Percentiles rank a stretch among this genome's conserved stretches.
Evolutionary conservation across 2,888 invertebrate genomes (phyloP).

Genomic region (Leucophenga montana): DNA sequence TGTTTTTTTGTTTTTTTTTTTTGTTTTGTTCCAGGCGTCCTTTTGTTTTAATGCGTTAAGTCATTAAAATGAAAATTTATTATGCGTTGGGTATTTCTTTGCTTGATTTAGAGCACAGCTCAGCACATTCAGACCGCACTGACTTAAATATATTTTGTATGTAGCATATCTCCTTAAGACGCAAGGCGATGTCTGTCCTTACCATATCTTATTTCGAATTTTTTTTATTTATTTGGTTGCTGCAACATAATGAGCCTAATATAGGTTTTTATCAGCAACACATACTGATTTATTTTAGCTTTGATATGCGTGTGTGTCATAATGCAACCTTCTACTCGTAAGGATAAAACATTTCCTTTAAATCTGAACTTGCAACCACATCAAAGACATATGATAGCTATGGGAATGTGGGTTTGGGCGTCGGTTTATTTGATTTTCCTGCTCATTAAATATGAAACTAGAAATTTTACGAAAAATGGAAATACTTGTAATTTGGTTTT

Average conservation of each 20-base stretch:
- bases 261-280: conserved; percentile 5
- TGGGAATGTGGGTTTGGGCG: not conserved
- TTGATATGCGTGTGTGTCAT: not conserved
- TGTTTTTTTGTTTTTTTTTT: conserved; percentile 31
- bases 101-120: too few relatives aligned
- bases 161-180: conserved; percentile 9
- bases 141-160: too few relatives aligned
- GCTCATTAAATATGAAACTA: conserved; percentile 27
- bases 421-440: not conserved
- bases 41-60: conserved; percentile 55
- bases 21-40: conserved; percentile 35
- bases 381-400: not conserved
- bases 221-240: not conserved
- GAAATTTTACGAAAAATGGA: not conserved
- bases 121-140: too few relatives aligned
- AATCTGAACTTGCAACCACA: not conserved
- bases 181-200: not conserved
- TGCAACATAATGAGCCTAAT: conserved; percentile 17
- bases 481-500: not conserved
- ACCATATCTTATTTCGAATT: too few relatives aligned
- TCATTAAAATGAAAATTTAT: conserved; percentile 70
- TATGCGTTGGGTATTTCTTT: conserved; percentile 44
- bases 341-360: too few relatives aligned
- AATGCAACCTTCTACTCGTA: not conserved
- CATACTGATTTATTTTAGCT: conserved; percentile 6